phyloP scores from a whole-genome alignment of 2,113 vertebrate species.

The Solenodon paradoxus region DNA sequence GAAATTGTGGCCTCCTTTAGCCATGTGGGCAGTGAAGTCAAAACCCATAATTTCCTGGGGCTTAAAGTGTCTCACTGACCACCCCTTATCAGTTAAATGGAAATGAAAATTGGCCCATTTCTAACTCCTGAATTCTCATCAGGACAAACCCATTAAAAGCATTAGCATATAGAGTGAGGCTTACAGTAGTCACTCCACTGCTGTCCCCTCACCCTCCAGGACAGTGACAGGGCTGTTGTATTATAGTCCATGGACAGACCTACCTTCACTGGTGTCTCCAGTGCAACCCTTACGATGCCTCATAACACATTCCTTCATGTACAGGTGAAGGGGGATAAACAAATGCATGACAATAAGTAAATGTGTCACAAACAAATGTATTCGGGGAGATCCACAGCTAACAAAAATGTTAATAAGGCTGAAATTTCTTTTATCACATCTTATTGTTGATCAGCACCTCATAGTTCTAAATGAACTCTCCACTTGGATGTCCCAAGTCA shows the following conservation, averaged over 20 bases:
- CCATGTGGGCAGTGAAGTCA: background rate
- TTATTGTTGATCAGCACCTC: background rate
- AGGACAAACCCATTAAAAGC: conserved; percentile 37
- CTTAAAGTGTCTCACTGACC: conserved; percentile 37
- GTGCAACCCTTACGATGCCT: background rate
- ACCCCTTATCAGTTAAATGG: conserved; percentile 44
- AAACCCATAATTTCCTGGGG: conserved; percentile 58
- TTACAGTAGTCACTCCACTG: background rate
- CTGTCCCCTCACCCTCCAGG: background rate
- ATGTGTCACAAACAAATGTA: no score
- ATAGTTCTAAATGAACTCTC: background rate
- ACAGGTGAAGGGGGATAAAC: background rate
- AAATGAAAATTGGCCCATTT: conserved; percentile 58
- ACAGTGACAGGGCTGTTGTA: background rate
- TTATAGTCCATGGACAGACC: background rate
- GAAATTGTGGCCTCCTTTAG: conserved; percentile 49
- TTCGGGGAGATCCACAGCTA: background rate
- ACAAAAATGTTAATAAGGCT: background rate
- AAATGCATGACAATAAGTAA: no score
- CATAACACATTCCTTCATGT: background rate
- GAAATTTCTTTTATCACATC: background rate
- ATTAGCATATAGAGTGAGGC: conserved; percentile 53
- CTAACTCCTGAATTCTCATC: conserved; percentile 53
- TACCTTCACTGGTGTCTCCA: background rate
- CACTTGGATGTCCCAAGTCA: background rate